Percentiles rank a stretch among this genome's conserved stretches.
Evolutionary conservation across 2,888 invertebrate genomes (phyloP).

Genomic region (Temnothorax rugatulus): DNA sequence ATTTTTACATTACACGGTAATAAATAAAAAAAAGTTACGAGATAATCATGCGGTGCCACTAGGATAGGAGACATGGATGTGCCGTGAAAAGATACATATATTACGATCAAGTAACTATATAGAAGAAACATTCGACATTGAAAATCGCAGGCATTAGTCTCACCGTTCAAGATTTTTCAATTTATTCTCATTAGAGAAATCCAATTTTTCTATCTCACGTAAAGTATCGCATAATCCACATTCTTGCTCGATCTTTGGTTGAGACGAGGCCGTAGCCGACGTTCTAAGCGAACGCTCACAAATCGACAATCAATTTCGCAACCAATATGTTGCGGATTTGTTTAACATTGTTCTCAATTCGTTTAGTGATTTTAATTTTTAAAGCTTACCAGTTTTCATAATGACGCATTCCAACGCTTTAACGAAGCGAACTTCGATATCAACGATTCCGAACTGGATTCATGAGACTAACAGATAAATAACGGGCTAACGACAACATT

Average conservation of each 20-base stretch:
- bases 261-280: background rate
- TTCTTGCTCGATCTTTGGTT: background rate
- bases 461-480: slow-evolving; percentile 15
- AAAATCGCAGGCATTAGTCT: slow-evolving; percentile 71
- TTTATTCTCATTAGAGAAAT: slow-evolving; percentile 39
- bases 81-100: slow-evolving; percentile 81
- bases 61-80: slow-evolving; percentile 85
- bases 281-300: background rate
- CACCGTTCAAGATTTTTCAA: slow-evolving; percentile 64
- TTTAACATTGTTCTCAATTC: slow-evolving; percentile 6
- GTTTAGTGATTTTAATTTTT: slow-evolving; percentile 7
- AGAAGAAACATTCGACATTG: slow-evolving; percentile 75
- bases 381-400: slow-evolving; percentile 17
- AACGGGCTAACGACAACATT: slow-evolving; percentile 27
- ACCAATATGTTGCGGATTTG: background rate
- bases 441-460: slow-evolving; percentile 47
- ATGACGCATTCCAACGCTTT: slow-evolving; percentile 9
- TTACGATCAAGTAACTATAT: slow-evolving; percentile 59
- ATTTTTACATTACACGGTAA: slow-evolving; percentile 32
- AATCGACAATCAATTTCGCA: slow-evolving; percentile 18
- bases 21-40: slow-evolving; percentile 37
- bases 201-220: slow-evolving; percentile 38
- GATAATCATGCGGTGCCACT: slow-evolving; percentile 83
- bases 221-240: slow-evolving; percentile 12
- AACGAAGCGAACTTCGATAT: slow-evolving; percentile 12